Percentiles rank a stretch among this genome's conserved stretches.
Conservation (phyloP, 1,140 invertebrate genomes). For the Drosophila pseudoobscura region DNA sequence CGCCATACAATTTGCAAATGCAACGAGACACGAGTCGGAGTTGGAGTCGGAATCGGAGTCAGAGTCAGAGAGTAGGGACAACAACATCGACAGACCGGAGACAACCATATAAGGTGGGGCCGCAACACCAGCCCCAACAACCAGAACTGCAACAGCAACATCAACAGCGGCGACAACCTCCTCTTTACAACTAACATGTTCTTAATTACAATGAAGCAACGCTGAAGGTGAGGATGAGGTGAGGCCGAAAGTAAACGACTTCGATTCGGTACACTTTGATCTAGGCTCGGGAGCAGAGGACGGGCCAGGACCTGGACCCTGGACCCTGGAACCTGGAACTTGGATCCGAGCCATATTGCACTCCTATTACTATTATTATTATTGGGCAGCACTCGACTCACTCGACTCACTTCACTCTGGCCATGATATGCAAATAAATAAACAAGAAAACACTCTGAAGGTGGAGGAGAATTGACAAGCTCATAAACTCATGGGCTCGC, state of each 20-base stretch:
- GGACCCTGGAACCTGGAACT: not conserved
- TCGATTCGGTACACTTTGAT: slow-evolving; percentile 71
- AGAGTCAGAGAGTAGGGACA: slow-evolving; percentile 5
- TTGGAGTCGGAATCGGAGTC: not conserved
- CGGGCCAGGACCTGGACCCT: slow-evolving; percentile 1
- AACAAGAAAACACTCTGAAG: slow-evolving; percentile 47
- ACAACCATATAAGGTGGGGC: slow-evolving; percentile 64
- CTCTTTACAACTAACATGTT: slow-evolving; percentile 81
- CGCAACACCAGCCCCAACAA: slow-evolving; percentile 12
- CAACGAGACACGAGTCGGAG: slow-evolving; percentile 63
- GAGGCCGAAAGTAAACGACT: slow-evolving; percentile 37
- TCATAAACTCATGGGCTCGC: slow-evolving; percentile 75
- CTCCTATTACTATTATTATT: slow-evolving; percentile 29
- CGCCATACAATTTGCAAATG: slow-evolving; percentile 78
- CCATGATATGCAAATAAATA: slow-evolving; percentile 80
- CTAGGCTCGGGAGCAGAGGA: slow-evolving; percentile 22
- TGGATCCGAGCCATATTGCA: slow-evolving; percentile 34
- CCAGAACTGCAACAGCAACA: slow-evolving; percentile 12
- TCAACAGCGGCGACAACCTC: slow-evolving; percentile 61
- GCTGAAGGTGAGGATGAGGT: slow-evolving; percentile 70
- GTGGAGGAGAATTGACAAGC: slow-evolving; percentile 65
- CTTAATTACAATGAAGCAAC: slow-evolving; percentile 77
- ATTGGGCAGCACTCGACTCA: slow-evolving; percentile 50
- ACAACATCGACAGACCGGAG: slow-evolving; percentile 18
- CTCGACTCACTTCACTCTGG: slow-evolving; percentile 9